These are phyloP conservation scores for Erpobdella octoculata DNA, from an alignment of 2,888 invertebrate species.

Conservation along the genomic window DNA sequence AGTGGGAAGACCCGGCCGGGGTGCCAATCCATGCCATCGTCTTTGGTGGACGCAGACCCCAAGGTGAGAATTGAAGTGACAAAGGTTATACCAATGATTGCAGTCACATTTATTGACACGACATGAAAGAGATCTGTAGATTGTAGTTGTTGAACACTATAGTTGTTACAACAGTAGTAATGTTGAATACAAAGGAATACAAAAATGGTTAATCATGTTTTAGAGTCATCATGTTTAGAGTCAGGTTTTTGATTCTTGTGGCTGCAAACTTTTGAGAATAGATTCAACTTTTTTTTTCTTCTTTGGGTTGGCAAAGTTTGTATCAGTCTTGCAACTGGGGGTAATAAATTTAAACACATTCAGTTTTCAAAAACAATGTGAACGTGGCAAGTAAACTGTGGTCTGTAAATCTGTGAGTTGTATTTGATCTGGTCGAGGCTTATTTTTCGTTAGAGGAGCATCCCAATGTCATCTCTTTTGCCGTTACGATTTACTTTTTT, in stretches of 20 bases:
- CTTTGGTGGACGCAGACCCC: conserved; percentile 40
- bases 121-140: neutral
- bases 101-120: neutral
- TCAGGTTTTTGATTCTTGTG: neutral
- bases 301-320: no score
- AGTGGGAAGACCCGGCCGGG: conserved; percentile 41
- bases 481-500: no score
- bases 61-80: neutral
- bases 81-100: neutral
- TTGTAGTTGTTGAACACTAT: neutral
- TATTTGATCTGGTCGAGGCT: no score
- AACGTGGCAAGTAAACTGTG: no score
- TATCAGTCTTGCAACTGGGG: no score
- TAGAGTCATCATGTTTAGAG: neutral
- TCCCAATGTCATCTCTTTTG: no score
- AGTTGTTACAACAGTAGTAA: neutral
- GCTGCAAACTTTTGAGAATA: no score
- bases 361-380: no score
- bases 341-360: no score
- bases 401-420: no score
- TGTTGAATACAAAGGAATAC: neutral
- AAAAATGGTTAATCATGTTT: neutral
- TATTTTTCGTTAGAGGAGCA: no score
- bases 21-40: conserved; percentile 42
- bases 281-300: no score